phyloP scores from a whole-genome alignment of 1,140 invertebrate genomes.

The Panagrolaimus sp. region DNA sequence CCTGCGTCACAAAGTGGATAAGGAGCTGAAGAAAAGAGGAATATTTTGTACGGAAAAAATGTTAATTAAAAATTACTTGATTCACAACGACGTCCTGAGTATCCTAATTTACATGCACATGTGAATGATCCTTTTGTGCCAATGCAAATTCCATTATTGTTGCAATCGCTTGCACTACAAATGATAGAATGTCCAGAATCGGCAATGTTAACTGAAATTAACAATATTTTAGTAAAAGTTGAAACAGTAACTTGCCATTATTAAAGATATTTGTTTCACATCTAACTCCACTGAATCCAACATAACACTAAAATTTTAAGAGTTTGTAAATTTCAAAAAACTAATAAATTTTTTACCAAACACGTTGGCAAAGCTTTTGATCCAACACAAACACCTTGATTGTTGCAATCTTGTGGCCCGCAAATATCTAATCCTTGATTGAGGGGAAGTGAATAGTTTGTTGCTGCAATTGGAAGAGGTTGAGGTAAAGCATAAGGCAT shows the following conservation, averaged over 20 bases:
- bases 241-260: slow-evolving; percentile 30
- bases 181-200: slow-evolving; percentile 22
- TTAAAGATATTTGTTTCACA: slow-evolving; percentile 34
- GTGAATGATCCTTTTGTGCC: slow-evolving; percentile 35
- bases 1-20: slow-evolving; percentile 37
- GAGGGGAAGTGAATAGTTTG: slow-evolving; percentile 26
- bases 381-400: slow-evolving; percentile 36
- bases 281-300: slow-evolving; percentile 29
- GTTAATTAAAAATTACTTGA: not conserved
- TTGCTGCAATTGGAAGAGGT: not conserved
- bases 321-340: too few relatives aligned
- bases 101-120: slow-evolving; percentile 42
- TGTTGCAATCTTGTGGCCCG: slow-evolving; percentile 30
- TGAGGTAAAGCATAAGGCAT: slow-evolving; percentile 6
- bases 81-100: slow-evolving; percentile 37
- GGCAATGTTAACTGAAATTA: slow-evolving; percentile 31
- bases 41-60: not conserved
- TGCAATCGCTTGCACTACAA: slow-evolving; percentile 38
- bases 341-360: too few relatives aligned
- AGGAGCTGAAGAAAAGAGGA: slow-evolving; percentile 15
- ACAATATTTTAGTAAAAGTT: slow-evolving; percentile 38
- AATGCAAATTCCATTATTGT: slow-evolving; percentile 42
- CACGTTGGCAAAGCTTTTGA: slow-evolving; percentile 29
- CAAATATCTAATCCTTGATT: slow-evolving; percentile 20
- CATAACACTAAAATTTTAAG: too few relatives aligned